Evolutionary conservation across 2,888 invertebrate genomes (phyloP), one percentile per base, ranked within the genome.

Genomic region (Metallyticus violacea): DNA sequence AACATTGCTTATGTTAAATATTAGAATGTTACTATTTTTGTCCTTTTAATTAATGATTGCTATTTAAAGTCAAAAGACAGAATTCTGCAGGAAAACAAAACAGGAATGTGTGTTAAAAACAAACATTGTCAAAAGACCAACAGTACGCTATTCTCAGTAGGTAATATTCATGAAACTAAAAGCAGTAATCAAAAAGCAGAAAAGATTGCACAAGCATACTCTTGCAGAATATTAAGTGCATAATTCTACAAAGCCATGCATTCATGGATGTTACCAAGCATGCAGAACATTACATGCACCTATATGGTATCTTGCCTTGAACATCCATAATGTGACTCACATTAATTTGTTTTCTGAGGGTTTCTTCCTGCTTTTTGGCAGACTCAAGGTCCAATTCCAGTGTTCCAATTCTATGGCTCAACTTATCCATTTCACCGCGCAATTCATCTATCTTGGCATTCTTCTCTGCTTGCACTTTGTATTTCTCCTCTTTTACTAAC

Each of bases 401-500:
- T 25, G 83, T 22, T 77, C n/a, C n/a, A 83, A 83, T 9, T 28
- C 29, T 76, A 1, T 83, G 40, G 25, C 80, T 62, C 7, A 82
- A 29, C 15, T 29, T 28, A 79, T 76, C 79, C 25, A 87, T 27
- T 26, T 87, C 83, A 3, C 62, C 77, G 22, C 62, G 91, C 40
- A 91, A 87, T 82, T 92, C 91, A 85, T 91, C 91, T 62, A 92
- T 93, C 85, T 94, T 90, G 0, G 90, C 89, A 88, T 92, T 90
- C 90, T 90, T 90, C 89, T 91, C 81, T 89, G 90, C 89, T 88
- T 89, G 78, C 88, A 83, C 25, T 91, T 92, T 92, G 25, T 93
- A 92, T 29, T 94, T 93, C 87, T 95, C 94, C 3, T 92, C 92
- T 28, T 93, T 92, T 7, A 94, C 90, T 79, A 91, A 91, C 89